Conservation (phyloP, 2,888 invertebrate genomes). For the Therioaphis trifolii region DNA sequence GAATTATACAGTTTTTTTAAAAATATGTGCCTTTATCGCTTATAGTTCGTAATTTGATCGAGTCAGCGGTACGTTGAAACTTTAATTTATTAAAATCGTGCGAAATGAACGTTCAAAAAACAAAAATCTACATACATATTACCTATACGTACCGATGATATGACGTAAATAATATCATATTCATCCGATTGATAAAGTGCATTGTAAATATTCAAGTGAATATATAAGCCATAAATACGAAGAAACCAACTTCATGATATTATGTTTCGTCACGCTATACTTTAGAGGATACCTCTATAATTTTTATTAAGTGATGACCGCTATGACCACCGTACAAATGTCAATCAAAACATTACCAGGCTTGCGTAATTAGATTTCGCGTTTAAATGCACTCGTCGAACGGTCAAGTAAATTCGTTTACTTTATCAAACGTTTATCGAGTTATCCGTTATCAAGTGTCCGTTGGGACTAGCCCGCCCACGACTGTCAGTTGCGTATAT, state of each 20-base stretch:
- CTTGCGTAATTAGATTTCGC: slow-evolving; percentile 44
- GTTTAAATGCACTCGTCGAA: slow-evolving; percentile 52
- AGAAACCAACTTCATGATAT: neutral
- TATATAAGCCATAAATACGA: slow-evolving; percentile 1
- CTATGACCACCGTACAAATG: slow-evolving; percentile 14
- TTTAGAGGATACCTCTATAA: neutral
- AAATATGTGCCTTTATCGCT: neutral
- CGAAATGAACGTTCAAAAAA: neutral
- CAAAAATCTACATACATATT: neutral
- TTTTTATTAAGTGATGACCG: slow-evolving; percentile 29
- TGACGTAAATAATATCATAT: too few species aligned
- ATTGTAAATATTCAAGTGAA: neutral
- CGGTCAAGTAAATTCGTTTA: slow-evolving; percentile 61
- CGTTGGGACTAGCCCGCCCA: slow-evolving; percentile 41
- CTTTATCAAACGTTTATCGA: slow-evolving; percentile 50
- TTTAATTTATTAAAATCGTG: neutral
- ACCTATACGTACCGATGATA: too few species aligned
- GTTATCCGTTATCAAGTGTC: slow-evolving; percentile 52
- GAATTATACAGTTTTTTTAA: too few species aligned
- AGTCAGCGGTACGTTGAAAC: neutral
- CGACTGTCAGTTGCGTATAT: slow-evolving; percentile 3
- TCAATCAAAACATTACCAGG: slow-evolving; percentile 58
- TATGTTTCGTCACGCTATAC: neutral
- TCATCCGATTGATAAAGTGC: neutral
- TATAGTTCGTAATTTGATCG: neutral